Conservation (phyloP, 1,140 invertebrate species). For the Sinonovacula constricta region DNA sequence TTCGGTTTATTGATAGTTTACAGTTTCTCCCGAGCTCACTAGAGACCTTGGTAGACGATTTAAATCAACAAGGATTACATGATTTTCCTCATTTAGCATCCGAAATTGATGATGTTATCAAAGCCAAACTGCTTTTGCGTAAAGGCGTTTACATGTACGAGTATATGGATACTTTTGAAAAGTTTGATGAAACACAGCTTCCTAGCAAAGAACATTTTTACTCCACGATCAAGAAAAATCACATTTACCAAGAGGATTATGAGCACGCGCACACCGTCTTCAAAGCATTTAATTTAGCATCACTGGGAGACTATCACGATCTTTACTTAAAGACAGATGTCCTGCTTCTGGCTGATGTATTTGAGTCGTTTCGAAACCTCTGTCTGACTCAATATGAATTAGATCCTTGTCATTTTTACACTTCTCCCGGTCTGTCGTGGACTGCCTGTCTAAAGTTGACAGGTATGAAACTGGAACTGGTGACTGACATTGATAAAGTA, state of each 20-base stretch:
- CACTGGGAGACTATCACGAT: too few relatives aligned
- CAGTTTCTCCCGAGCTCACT: too few relatives aligned
- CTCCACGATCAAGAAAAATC: conserved; percentile 6
- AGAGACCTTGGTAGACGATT: conserved; percentile 32
- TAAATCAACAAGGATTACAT: conserved; percentile 18
- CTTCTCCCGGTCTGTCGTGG: conserved; percentile 60
- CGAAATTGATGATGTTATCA: too few relatives aligned
- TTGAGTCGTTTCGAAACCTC: conserved; percentile 23
- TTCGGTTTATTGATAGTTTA: too few relatives aligned
- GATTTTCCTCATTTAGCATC: conserved; percentile 18
- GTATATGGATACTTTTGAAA: too few relatives aligned
- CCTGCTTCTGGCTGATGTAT: too few relatives aligned
- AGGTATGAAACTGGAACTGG: conserved; percentile 34
- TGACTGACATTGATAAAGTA: conserved; percentile 42
- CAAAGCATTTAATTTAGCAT: conserved; percentile 1
- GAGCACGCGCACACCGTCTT: conserved; percentile 1
- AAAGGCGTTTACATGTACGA: too few relatives aligned
- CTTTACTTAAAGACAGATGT: too few relatives aligned
- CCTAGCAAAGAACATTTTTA: too few relatives aligned
- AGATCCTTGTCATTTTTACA: conserved; percentile 50
- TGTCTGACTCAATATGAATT: conserved; percentile 27
- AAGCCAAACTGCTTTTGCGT: too few relatives aligned
- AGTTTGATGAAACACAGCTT: too few relatives aligned
- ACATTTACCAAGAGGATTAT: too few relatives aligned
- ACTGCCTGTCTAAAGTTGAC: conserved; percentile 61